Conservation (phyloP, 2,888 invertebrate genomes). For the Drosophila leonis region DNA sequence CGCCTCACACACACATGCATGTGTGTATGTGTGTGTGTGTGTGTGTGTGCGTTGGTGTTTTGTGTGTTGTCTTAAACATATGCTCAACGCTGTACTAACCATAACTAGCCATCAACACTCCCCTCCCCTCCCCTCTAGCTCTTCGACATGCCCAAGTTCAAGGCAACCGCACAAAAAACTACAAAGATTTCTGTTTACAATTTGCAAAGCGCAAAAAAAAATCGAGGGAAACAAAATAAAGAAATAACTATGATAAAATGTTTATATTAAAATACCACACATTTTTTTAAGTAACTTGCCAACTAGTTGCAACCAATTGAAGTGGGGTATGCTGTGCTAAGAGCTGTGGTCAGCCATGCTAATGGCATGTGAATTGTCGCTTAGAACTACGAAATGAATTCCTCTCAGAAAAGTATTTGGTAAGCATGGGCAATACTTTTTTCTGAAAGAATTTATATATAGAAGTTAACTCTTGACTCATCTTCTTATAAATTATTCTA, state of each 20-base stretch:
- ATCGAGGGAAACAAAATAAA: not conserved
- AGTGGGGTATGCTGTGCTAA: not conserved
- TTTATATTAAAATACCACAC: conserved; percentile 29
- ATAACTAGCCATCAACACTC: conserved; percentile 2
- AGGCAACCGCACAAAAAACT: conserved; percentile 34
- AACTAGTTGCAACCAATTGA: too few species aligned
- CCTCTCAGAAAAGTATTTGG: too few species aligned
- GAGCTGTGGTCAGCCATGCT: not conserved
- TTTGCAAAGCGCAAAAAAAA: conserved; percentile 35
- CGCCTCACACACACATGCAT: conserved; percentile 38
- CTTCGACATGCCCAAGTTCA: conserved; percentile 43
- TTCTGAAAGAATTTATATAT: too few species aligned
- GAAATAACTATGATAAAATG: conserved; percentile 25
- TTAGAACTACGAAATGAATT: too few species aligned
- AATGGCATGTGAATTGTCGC: not conserved
- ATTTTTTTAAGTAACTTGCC: conserved; percentile 9
- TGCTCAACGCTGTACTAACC: conserved; percentile 35
- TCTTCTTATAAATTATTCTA: too few species aligned
- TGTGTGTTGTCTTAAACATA: conserved; percentile 11
- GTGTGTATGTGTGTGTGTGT: conserved; percentile 1
- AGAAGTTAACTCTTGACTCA: too few species aligned
- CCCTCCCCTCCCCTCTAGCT: not conserved
- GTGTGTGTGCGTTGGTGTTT: not conserved
- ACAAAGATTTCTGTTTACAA: conserved; percentile 56
- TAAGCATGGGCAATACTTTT: too few species aligned